A percentile compares a stretch with the other conserved stretches of the same genome.
These are phyloP conservation scores for Anguilla obscura DNA, from an alignment of 2,797 vertebrate genomes.

Conservation along the genomic window DNA sequence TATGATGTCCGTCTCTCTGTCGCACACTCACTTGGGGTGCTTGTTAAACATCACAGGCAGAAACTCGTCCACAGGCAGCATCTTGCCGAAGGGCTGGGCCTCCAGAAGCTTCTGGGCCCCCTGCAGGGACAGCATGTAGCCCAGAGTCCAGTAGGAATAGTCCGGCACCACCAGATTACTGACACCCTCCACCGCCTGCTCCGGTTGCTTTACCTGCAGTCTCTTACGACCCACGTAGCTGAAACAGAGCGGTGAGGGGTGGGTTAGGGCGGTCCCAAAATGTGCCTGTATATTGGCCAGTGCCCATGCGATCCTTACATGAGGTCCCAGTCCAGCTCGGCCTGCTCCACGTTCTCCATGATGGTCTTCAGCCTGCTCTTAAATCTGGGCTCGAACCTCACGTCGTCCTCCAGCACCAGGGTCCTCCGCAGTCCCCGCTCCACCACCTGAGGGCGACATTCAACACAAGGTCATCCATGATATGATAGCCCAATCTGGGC, in stretches of 20 bases:
- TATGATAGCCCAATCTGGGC: not conserved
- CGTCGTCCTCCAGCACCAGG: constrained; percentile 82
- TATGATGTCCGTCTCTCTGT: not conserved
- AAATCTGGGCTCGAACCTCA: constrained; percentile 83
- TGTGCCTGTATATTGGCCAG: not conserved
- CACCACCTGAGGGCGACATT: constrained; percentile 67
- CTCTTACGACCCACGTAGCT: constrained; percentile 66
- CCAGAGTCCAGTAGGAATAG: constrained; percentile 72
- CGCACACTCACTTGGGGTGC: constrained; percentile 63
- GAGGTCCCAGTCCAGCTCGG: constrained; percentile 81
- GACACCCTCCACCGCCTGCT: constrained; percentile 59
- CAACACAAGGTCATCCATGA: not conserved
- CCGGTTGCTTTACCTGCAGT: constrained; percentile 58
- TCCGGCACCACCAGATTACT: constrained; percentile 61
- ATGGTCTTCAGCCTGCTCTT: constrained; percentile 73
- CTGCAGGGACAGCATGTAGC: constrained; percentile 58
- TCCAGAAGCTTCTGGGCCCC: constrained; percentile 62
- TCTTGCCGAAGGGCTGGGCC: constrained; percentile 59
- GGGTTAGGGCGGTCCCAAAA: not conserved
- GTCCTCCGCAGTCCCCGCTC: constrained; percentile 74
- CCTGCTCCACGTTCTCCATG: constrained; percentile 73
- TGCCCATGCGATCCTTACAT: constrained; percentile 70
- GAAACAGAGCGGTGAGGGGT: not conserved
- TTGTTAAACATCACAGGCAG: constrained; percentile 70
- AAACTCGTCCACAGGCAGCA: constrained; percentile 70